phyloP scores from a whole-genome alignment of 1,140 invertebrate species.

The Anthonomus grandis region DNA sequence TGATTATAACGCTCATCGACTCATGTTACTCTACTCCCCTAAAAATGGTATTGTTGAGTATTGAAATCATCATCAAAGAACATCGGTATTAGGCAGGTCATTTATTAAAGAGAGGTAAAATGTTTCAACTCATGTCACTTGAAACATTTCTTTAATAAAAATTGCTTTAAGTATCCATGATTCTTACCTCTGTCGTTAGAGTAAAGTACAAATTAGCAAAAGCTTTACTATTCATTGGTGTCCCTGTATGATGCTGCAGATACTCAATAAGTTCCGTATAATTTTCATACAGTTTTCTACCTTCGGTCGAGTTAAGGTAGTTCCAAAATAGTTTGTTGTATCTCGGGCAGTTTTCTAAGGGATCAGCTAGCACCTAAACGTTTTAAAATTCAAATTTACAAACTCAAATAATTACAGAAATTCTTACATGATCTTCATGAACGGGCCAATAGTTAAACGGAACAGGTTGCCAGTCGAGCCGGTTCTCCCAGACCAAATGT shows the following conservation, averaged over 20 bases:
- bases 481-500: slow-evolving; percentile 65
- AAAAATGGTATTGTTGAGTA: too few relatives aligned
- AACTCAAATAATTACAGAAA: not conserved
- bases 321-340: slow-evolving; percentile 22
- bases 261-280: slow-evolving; percentile 18
- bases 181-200: slow-evolving; percentile 26
- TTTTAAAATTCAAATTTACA: not conserved
- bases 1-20: too few relatives aligned
- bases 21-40: too few relatives aligned
- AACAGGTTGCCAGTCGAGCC: slow-evolving; percentile 80
- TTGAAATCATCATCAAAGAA: too few relatives aligned
- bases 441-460: slow-evolving; percentile 56
- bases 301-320: slow-evolving; percentile 26
- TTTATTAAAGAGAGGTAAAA: too few relatives aligned
- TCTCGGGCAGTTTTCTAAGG: slow-evolving; percentile 26
- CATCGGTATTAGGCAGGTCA: too few relatives aligned
- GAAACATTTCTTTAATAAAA: too few relatives aligned
- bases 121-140: too few relatives aligned
- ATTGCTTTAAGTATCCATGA: too few relatives aligned
- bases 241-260: slow-evolving; percentile 21
- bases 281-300: slow-evolving; percentile 25
- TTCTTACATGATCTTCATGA: slow-evolving; percentile 22
- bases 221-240: slow-evolving; percentile 17
- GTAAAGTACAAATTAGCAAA: slow-evolving; percentile 31
- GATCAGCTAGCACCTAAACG: slow-evolving; percentile 29